Base-by-base conservation (phyloP, 2,888 invertebrate species). In the Oxytorus armatus region DNA sequence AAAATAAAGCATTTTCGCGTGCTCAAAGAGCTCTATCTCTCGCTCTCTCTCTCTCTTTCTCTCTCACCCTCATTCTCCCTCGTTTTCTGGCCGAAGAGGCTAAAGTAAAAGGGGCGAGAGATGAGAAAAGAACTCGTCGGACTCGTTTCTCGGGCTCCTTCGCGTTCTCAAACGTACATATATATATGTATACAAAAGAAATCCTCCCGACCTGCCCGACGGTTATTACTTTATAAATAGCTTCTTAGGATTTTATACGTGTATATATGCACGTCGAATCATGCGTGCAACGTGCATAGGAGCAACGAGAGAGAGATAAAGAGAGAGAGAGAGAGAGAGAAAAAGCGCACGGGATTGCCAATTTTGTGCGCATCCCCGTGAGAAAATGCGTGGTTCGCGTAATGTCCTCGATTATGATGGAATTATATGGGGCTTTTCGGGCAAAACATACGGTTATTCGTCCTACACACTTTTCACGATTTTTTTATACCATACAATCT, bases 181-280 rank as follows among this genome's bases (percentile, higher is more conserved):
- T 69, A 49, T 57, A 47, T 16, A 25, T 42, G 1, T 21, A 14
- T 14, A 3, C 23, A 36, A 51, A 10, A 72, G 61, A 81, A 72
- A 65, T 77, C 69, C 77, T 72, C 59, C 75, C 77, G 77, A 79
- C 79, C 77, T 79, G 74, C 77, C 77, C 79, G 74, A 81, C 77
- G 82, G 74, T 83, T 79, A 83, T 83, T 83, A 83, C 74, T 77
- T 82, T 83, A 83, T 83, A 83, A 83, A 83, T 83, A 83, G 83
- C 78, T 79, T 79, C 83, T 79, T 74, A 83, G 61, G 83, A 83
- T 61, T 74, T 65, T 73, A 66, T 63, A 57, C 49, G 53, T 42
- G 51, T 51, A 61, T n/a, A n/a, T n/a, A n/a, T n/a, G n/a, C 61
- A 25, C 57, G 36, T 61, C 39, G 73, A 55, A 65, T 74, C 18